phyloP scores from a whole-genome alignment of 2,797 vertebrate species.

The Tokudaia tokunoshimensis region DNA sequence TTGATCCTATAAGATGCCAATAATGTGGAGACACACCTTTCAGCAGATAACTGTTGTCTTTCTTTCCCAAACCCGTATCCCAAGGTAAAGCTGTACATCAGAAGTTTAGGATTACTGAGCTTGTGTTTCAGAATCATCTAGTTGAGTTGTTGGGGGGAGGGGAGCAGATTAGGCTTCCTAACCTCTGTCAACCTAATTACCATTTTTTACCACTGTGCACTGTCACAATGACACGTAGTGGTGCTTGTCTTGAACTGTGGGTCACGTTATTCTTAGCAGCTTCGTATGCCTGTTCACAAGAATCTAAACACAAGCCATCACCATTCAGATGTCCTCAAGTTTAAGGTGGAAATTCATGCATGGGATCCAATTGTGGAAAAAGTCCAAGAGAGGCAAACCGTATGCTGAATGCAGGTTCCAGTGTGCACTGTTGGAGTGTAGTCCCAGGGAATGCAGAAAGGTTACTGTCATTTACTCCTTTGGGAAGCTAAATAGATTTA shows the following conservation, averaged over 20 bases:
- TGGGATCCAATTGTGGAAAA: background rate
- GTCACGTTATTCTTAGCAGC: background rate
- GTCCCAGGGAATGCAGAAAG: conserved; percentile 66
- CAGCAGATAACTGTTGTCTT: background rate
- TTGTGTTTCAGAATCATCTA: conserved; percentile 58
- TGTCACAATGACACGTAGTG: background rate
- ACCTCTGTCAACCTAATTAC: conserved; percentile 37
- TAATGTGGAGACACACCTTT: conserved; percentile 1
- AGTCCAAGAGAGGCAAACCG: background rate
- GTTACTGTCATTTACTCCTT: conserved; percentile 80
- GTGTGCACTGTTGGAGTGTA: conserved; percentile 31
- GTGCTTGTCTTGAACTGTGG: background rate
- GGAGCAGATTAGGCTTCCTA: conserved; percentile 47
- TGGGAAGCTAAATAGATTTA: conserved; percentile 74
- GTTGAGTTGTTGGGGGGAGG: background rate
- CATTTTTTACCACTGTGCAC: too few species aligned
- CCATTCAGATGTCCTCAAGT: background rate
- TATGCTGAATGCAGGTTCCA: background rate
- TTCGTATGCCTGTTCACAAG: background rate
- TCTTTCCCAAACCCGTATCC: conserved; percentile 37
- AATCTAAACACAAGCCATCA: background rate
- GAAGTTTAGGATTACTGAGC: conserved; percentile 16
- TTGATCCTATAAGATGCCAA: conserved; percentile 43
- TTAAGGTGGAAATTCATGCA: conserved; percentile 14
- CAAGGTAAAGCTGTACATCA: conserved; percentile 18